These are phyloP conservation scores for Polyommatus icarus DNA, from an alignment of 2,888 invertebrate genomes.

Conservation along the genomic window DNA sequence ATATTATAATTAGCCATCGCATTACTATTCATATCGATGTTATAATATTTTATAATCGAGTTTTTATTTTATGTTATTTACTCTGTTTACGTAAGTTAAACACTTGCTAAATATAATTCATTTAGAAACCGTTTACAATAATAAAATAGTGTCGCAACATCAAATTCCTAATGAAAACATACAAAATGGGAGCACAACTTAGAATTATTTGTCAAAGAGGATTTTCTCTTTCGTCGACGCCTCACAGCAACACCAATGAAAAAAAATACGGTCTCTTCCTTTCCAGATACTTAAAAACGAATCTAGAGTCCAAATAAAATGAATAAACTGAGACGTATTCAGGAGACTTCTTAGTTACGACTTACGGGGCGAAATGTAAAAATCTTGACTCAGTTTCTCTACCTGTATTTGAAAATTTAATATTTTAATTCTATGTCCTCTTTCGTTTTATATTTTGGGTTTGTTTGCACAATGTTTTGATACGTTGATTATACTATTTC, in stretches of 20 bases:
- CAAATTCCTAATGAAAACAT: slow-evolving; percentile 21
- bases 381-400: slow-evolving; percentile 26
- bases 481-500: neutral
- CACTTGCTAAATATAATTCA: neutral
- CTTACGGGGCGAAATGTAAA: slow-evolving; percentile 23
- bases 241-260: slow-evolving; percentile 40
- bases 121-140: neutral
- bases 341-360: slow-evolving; percentile 26
- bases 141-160: neutral
- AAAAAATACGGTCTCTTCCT: slow-evolving; percentile 38
- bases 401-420: slow-evolving; percentile 23
- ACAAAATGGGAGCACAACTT: slow-evolving; percentile 35
- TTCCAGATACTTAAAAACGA: slow-evolving; percentile 29
- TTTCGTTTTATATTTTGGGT: slow-evolving; percentile 9
- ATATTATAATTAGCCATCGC: neutral
- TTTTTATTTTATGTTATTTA: too few species aligned
- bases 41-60: neutral
- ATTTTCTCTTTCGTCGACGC: slow-evolving; percentile 31
- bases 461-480: neutral
- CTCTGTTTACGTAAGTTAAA: neutral
- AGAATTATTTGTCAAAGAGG: slow-evolving; percentile 36
- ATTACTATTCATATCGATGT: neutral
- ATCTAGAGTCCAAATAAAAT: slow-evolving; percentile 22
- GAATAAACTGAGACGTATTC: slow-evolving; percentile 27
- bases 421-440: slow-evolving; percentile 24